Percentiles rank a stretch among this genome's conserved stretches.
phyloP scores from a whole-genome alignment of 2,113 vertebrate species.

The Rhinopithecus roxellana region DNA sequence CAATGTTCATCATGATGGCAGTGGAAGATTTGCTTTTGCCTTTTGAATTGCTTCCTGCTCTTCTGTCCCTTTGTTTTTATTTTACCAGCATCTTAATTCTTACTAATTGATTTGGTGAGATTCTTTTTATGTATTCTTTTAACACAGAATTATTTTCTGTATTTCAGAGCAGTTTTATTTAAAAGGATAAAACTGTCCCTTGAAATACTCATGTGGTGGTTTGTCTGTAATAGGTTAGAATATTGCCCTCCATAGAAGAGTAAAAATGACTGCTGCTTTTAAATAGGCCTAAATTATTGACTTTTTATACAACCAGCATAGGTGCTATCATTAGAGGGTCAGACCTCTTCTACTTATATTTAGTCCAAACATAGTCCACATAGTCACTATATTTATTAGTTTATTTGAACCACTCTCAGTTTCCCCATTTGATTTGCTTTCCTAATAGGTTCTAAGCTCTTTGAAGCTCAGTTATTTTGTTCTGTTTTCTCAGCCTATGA shows the following conservation, averaged over 20 bases:
- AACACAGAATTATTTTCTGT: background rate
- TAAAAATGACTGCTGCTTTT: background rate
- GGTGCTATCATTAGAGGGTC: background rate
- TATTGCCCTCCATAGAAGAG: background rate
- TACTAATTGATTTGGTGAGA: background rate
- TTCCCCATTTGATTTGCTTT: background rate
- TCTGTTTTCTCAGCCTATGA: background rate
- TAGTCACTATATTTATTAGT: background rate
- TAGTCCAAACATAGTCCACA: too few species aligned
- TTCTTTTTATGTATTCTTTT: background rate
- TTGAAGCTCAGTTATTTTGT: background rate
- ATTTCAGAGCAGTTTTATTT: background rate
- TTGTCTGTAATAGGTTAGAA: background rate
- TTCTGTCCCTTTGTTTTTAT: background rate
- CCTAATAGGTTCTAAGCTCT: background rate
- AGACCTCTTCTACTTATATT: background rate
- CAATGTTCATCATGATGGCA: background rate
- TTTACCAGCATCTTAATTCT: background rate
- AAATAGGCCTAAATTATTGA: background rate
- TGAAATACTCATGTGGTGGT: background rate
- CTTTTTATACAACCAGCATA: background rate
- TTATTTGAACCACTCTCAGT: background rate
- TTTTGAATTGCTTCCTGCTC: background rate
- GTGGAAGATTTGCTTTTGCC: background rate
- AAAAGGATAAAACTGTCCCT: background rate